Conservation (phyloP, 2,113 vertebrate species). For the Corythaixoides concolor region DNA sequence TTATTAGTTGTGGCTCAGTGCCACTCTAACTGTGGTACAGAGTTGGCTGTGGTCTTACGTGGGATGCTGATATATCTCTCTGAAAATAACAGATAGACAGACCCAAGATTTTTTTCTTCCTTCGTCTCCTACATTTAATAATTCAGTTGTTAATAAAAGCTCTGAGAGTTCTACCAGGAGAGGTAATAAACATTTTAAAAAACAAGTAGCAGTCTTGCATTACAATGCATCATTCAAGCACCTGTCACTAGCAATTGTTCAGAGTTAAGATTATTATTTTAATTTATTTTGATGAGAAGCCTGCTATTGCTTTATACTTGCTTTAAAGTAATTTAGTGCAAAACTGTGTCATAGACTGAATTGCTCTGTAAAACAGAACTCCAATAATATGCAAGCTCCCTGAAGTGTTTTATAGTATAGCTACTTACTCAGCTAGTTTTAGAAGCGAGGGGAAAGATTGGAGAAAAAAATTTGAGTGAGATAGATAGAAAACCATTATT, state of each 20-base stretch:
- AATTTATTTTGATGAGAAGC: background rate
- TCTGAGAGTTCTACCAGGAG: background rate
- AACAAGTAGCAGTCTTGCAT: background rate
- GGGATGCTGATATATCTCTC: background rate
- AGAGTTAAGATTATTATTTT: background rate
- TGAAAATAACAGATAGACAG: background rate
- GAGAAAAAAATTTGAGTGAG: background rate
- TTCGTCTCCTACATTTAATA: background rate
- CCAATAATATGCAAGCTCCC: background rate
- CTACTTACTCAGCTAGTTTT: background rate
- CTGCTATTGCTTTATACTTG: background rate
- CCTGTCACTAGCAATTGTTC: background rate
- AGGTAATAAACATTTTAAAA: background rate
- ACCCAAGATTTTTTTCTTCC: background rate
- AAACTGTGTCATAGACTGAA: background rate
- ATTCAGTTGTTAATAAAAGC: conserved; percentile 4
- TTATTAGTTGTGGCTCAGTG: conserved; percentile 10
- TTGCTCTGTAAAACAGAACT: background rate
- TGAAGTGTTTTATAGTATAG: background rate
- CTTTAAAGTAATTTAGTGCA: background rate
- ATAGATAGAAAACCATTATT: background rate
- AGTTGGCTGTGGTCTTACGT: background rate
- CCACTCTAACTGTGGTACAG: background rate
- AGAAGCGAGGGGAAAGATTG: background rate
- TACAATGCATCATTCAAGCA: background rate